Evolutionary conservation across 2,113 vertebrate species (phyloP), one percentile per base, ranked within the genome.

Genomic region (Ovibos moschatus): DNA sequence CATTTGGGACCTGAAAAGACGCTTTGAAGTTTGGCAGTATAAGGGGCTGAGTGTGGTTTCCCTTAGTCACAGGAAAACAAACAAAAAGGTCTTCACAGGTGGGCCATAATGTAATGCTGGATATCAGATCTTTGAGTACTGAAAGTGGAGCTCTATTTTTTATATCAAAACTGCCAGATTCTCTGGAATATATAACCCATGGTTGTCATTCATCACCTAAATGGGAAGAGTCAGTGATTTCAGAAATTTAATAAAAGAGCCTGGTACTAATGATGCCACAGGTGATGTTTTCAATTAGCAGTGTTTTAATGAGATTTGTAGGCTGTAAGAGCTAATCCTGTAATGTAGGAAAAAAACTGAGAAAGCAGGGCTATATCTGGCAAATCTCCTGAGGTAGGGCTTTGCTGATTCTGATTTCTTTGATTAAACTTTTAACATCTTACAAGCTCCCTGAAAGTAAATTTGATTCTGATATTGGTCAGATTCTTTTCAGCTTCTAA

Each of bases 261-360:
- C 86, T 81, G 51, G 15, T 88, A 91, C 40, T 97, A 95, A 95
- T 95, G 94, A 95, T 96, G 94, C 91, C 95, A 95, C 97, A 97
- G 89, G 95, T 96, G 96, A 97, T 89, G 19, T 95, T 97, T 97
- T 94, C 74, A 97, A 91, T 97, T 97, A 97, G 88, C 71, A 95
- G 55, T 62, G 45, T 81, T 92, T 96, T 97, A 97, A 98, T 97
- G 88, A 96, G 96, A 55, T 94, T 96, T 86, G n/a, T 94, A 81
- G 89, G n/a, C 76, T 94, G 81, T 91, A 57, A 90, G 23, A 95
- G 62, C 90, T 97, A 97, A 97, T 97, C 96, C 95, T 94, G 7
- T 96, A 81, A 95, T 95, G 47, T 79, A 93, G 95, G 96, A 87
- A 91, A 86, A 95, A 91, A 85, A 40, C 89, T 62, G 79, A 93